Evolutionary conservation across 2,797 vertebrate genomes (phyloP).

Genomic region (Atherinosoma microstoma): DNA sequence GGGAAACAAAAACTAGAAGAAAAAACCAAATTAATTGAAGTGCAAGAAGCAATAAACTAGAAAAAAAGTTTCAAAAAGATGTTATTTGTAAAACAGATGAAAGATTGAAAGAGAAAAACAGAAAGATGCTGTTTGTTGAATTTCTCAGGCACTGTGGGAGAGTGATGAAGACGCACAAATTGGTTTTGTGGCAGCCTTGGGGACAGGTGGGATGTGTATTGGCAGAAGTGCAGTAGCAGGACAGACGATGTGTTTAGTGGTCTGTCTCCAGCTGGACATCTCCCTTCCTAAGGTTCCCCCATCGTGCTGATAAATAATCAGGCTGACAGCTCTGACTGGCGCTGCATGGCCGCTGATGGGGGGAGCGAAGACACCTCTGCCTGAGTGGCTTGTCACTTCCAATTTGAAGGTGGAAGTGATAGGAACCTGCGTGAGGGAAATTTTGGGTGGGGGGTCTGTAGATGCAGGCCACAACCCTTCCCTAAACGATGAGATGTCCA

Average conservation of each 20-base stretch:
- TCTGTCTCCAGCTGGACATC: conserved; percentile 76
- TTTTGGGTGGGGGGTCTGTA: conserved; percentile 12
- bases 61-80: neutral
- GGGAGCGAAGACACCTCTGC: conserved; percentile 71
- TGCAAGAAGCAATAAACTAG: neutral
- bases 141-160: conserved; percentile 21
- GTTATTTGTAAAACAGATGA: conserved; percentile 4
- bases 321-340: conserved; percentile 74
- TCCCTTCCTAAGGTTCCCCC: conserved; percentile 62
- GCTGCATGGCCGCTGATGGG: conserved; percentile 73
- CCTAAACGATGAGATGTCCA: conserved; percentile 72
- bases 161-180: conserved; percentile 52
- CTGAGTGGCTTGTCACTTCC: conserved; percentile 84
- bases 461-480: conserved; percentile 64
- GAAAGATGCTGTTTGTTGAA: conserved; percentile 26
- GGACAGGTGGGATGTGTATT: conserved; percentile 62
- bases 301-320: conserved; percentile 79
- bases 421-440: conserved; percentile 61
- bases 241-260: conserved; percentile 71
- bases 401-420: conserved; percentile 76
- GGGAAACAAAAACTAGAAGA: neutral
- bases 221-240: conserved; percentile 73
- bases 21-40: conserved; percentile 1
- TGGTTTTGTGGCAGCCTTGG: conserved; percentile 54
- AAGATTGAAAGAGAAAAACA: neutral